Conservation (phyloP, 2,888 invertebrate genomes). For the Chaetogeoica ovagalla region DNA sequence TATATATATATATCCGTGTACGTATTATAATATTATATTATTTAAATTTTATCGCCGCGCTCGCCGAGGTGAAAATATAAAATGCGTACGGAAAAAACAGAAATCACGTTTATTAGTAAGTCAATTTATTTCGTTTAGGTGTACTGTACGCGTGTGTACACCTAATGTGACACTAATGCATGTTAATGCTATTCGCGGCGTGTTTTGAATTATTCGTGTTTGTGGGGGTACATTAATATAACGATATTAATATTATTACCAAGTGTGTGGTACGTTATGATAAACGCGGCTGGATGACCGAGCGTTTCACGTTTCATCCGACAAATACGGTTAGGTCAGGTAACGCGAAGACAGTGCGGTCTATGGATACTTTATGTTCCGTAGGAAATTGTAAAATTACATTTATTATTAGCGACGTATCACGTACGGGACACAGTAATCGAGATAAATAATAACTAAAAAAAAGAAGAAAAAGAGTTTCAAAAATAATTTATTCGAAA, state of each 20-base stretch:
- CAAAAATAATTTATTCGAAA: not conserved
- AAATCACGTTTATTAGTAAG: conserved; percentile 13
- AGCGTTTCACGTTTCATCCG: not conserved
- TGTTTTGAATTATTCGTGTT: not conserved
- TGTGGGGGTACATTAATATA: not conserved
- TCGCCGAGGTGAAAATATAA: not conserved
- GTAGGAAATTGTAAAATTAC: too few relatives aligned
- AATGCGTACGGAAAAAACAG: not conserved
- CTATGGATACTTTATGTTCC: too few relatives aligned
- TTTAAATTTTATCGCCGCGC: conserved; percentile 8
- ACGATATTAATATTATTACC: not conserved
- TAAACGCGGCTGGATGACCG: not conserved
- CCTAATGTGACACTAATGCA: conserved; percentile 26
- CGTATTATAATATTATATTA: not conserved
- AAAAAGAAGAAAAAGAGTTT: not conserved
- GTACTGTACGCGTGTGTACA: too few relatives aligned
- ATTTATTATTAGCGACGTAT: too few relatives aligned
- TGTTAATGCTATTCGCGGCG: conserved; percentile 8
- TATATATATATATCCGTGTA: too few relatives aligned
- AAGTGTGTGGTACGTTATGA: not conserved
- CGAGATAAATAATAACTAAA: too few relatives aligned
- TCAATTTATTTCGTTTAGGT: conserved; percentile 11
- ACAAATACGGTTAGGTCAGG: not conserved
- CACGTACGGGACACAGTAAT: too few relatives aligned
- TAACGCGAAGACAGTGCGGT: too few relatives aligned